Base-by-base conservation (phyloP, 2,888 invertebrate species). In the Philaethria dido region DNA sequence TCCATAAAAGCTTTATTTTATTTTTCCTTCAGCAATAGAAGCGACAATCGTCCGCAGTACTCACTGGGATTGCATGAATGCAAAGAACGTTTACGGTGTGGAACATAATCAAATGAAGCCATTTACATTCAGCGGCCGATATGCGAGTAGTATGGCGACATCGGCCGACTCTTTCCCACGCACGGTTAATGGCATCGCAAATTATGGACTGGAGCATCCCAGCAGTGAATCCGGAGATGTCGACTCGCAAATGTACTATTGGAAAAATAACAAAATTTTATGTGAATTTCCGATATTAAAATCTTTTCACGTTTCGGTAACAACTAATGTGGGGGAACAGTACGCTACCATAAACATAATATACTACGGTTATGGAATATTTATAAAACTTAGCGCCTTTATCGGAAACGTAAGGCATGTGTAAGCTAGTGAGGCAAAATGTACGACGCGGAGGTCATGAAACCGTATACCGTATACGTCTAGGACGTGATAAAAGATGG, bases 101-200 rank as follows among this genome's bases (percentile, higher is more conserved):
- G 81, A 86, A 86, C 85, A 87, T 87, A 88, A 89, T 87, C 86
- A 89, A 91, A 91, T 91, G 89, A 89, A 90, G 88, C 86, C 84
- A 89, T 92, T 91, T 89, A 85, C 86, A 90, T 91, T 91, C 90
- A 87, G 80, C 80, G 78, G 81, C 80, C 78, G 85, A 79, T 80
- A 80, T 79, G 78, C 75, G 82, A 85, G 77, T 77, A 76, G 82
- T 74, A 74, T 77, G 74, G 74, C 77, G 73, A 76, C 77, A 82
- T 80, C 66, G 71, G 65, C 72, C 75, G 72, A 86, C 89, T 80
- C 86, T 52, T 80, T 88, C 86, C 79, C 84, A 80, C 90, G 76
- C 84, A 76, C 79, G 77, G 80, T 76, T 89, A 89, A 90, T 88
- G 84, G 85, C 85, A 81, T 86, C 85, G 86, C 89, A 87, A 89